Evolutionary conservation across 2,797 vertebrate species (phyloP).

Genomic region (Lateolabrax maculatus): DNA sequence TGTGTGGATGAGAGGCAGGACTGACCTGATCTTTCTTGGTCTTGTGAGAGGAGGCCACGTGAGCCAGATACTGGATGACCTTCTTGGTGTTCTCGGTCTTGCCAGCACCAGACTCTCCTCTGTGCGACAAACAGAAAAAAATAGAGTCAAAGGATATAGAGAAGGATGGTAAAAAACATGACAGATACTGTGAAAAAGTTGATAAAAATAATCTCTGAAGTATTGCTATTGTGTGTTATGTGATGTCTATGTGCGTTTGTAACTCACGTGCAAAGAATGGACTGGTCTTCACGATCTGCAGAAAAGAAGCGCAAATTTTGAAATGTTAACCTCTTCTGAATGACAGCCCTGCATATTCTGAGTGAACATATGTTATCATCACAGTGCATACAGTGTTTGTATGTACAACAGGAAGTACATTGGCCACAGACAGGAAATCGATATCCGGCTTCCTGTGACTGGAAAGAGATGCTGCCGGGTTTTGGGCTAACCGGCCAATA

Average conservation of each 20-base stretch:
- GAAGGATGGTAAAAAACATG: background rate
- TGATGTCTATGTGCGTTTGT: constrained; percentile 14
- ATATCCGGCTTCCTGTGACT: constrained; percentile 78
- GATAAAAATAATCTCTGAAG: too few species aligned
- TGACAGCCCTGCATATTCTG: constrained; percentile 1
- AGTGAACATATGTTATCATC: constrained; percentile 46
- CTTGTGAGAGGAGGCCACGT: constrained; percentile 98
- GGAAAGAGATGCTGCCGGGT: constrained; percentile 41
- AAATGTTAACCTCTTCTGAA: background rate
- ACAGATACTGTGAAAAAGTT: too few species aligned
- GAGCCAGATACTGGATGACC: constrained; percentile 98
- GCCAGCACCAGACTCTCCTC: constrained; percentile 97
- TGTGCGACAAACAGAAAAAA: constrained; percentile 57
- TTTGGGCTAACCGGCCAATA: constrained; percentile 56
- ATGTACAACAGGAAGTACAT: constrained; percentile 69
- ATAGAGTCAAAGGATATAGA: background rate
- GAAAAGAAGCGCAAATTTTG: constrained; percentile 7
- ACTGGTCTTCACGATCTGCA: constrained; percentile 95
- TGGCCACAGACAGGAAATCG: constrained; percentile 78
- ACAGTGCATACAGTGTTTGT: constrained; percentile 24
- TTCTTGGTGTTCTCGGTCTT: constrained; percentile 99
- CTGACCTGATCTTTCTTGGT: constrained; percentile 98
- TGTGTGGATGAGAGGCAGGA: constrained; percentile 18
- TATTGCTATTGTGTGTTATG: background rate
- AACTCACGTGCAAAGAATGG: constrained; percentile 99